phyloP scores from a whole-genome alignment of 1,140 invertebrate species.

The Saccostrea echinata region DNA sequence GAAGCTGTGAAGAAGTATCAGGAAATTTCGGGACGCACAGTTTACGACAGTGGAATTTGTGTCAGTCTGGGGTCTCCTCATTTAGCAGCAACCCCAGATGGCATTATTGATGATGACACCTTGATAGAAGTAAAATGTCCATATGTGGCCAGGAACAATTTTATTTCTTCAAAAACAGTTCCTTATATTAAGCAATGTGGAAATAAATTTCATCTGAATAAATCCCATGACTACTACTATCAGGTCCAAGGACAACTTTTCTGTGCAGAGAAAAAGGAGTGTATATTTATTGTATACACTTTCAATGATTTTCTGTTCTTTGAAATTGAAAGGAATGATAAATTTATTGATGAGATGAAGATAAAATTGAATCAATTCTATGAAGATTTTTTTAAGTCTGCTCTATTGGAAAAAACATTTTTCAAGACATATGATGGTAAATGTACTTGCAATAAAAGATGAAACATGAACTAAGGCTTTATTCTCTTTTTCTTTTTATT shows the following conservation, averaged over 20 bases:
- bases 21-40: constrained; percentile 28
- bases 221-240: constrained; percentile 55
- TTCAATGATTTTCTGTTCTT: constrained; percentile 51
- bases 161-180: constrained; percentile 49
- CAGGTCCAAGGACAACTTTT: constrained; percentile 62
- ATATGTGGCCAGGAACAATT: constrained; percentile 50
- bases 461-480: not conserved
- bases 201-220: constrained; percentile 41
- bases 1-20: constrained; percentile 48
- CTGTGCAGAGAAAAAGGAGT: constrained; percentile 48
- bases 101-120: constrained; percentile 47
- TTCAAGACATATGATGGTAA: not conserved
- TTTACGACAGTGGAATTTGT: constrained; percentile 49
- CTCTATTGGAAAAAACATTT: no score
- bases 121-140: constrained; percentile 63
- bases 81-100: constrained; percentile 62
- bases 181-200: constrained; percentile 47
- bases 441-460: not conserved
- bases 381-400: no score
- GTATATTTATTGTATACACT: constrained; percentile 51
- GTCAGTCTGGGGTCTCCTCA: constrained; percentile 51
- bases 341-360: no score
- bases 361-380: no score
- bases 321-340: constrained; percentile 16
- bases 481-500: not conserved